A percentile compares a stretch with the other conserved stretches of the same genome.
phyloP scores from a whole-genome alignment of 2,888 invertebrate species.

The Erannis defoliaria region DNA sequence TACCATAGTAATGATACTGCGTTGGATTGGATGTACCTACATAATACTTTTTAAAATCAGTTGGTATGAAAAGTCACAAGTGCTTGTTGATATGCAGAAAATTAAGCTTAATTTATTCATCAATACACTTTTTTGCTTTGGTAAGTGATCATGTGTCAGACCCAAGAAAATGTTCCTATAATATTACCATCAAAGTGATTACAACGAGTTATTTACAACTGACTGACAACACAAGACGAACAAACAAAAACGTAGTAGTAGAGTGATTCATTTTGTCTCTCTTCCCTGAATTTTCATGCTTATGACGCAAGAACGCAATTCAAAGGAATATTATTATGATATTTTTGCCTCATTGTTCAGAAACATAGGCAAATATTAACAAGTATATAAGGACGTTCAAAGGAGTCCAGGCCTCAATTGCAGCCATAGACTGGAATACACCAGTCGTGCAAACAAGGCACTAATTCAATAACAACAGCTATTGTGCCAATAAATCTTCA shows the following conservation, averaged over 20 bases:
- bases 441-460: slow-evolving; percentile 3
- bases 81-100: no score
- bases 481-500: slow-evolving; percentile 5
- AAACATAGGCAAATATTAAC: neutral
- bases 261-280: neutral
- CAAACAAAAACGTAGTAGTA: neutral
- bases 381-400: neutral
- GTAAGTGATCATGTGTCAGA: no score
- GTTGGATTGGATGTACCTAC: no score
- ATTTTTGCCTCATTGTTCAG: neutral
- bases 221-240: neutral
- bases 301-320: slow-evolving; percentile 4
- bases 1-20: no score
- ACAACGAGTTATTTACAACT: no score
- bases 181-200: no score
- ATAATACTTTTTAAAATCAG: no score
- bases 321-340: neutral
- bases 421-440: neutral
- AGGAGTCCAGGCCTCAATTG: neutral
- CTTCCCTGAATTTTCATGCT: neutral
- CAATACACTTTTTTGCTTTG: no score
- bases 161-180: no score
- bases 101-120: no score
- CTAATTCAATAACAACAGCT: neutral
- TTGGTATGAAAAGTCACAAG: no score